These are phyloP conservation scores for Oenanthe oenanthe DNA, from an alignment of 2,113 vertebrate genomes.

Conservation along the genomic window DNA sequence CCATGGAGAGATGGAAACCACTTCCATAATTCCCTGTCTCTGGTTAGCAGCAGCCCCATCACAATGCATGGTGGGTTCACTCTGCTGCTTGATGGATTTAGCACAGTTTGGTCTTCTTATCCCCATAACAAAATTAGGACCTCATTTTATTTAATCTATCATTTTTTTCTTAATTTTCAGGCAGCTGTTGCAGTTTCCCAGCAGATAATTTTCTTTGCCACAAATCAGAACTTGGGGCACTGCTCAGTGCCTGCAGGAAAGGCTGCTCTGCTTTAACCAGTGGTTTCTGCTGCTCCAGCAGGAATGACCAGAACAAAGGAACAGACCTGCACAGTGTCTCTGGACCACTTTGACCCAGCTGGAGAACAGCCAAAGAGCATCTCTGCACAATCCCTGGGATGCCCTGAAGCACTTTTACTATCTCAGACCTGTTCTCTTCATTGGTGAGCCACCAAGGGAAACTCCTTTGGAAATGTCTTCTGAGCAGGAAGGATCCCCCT, in stretches of 20 bases:
- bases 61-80: not conserved
- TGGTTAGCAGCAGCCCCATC: not conserved
- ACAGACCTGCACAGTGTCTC: not conserved
- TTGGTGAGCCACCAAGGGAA: not conserved
- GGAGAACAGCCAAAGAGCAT: not conserved
- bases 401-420: not conserved
- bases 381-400: not conserved
- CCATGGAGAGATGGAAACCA: not conserved
- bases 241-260: not conserved
- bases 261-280: not conserved
- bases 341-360: not conserved
- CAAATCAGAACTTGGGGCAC: not conserved
- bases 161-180: not conserved
- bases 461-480: not conserved
- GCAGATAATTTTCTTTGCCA: not conserved
- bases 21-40: not conserved
- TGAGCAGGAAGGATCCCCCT: not conserved
- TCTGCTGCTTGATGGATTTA: not conserved
- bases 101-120: not conserved
- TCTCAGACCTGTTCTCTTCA: not conserved
- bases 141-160: not conserved
- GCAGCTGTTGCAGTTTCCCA: not conserved
- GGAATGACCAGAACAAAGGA: not conserved
- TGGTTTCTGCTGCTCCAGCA: not conserved
- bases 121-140: not conserved